Evolutionary conservation across 2,888 invertebrate species (phyloP), one percentile per base, ranked within the genome.

Genomic region (Pasiphila rectangulata): DNA sequence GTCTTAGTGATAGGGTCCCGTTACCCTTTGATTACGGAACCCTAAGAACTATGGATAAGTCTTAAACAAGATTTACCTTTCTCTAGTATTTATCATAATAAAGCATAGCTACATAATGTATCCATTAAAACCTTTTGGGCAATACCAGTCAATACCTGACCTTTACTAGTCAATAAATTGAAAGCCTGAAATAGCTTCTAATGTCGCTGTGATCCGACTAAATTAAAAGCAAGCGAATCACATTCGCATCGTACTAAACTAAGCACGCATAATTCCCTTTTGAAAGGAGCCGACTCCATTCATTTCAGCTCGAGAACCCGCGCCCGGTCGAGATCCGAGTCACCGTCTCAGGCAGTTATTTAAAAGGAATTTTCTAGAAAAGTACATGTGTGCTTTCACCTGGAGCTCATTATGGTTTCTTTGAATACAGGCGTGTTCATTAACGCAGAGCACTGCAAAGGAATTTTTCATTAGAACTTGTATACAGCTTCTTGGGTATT

Each of bases 391-490:
- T 61, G 59, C 58, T 56, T 56, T 57, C 56, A 53, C 37, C 46
- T 51, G 47, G 34, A 46, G 57, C 59, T 60, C 63, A 63, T 63
- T 63, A 63, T 54, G 54, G 52, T 61, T 63, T 63, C 63, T 60
- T 61, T 63, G 63, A 63, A 63, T 63, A 60, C 63, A 52, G 56
- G 57, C 54, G 54, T 51, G 63, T 63, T 63, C 63, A 63, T 63
- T 63, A 63, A 55, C 46, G 56, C 46, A 42, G 47, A 34, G 64
- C 51, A 65, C 56, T 58, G 65, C 63, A 64, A 69, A 73, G 79
- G 85, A 83, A 86, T 86, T 87, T 87, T 86, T 85, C 84, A 85
- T 87, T 83, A 79, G 67, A 62, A 59, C 56, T 54, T 64, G 69
- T 70, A 79, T 78, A 75, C 72, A 75, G 69, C 58, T 62, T 59